Base-by-base conservation (phyloP, 2,888 invertebrate species). In the Anorthoa munda region DNA sequence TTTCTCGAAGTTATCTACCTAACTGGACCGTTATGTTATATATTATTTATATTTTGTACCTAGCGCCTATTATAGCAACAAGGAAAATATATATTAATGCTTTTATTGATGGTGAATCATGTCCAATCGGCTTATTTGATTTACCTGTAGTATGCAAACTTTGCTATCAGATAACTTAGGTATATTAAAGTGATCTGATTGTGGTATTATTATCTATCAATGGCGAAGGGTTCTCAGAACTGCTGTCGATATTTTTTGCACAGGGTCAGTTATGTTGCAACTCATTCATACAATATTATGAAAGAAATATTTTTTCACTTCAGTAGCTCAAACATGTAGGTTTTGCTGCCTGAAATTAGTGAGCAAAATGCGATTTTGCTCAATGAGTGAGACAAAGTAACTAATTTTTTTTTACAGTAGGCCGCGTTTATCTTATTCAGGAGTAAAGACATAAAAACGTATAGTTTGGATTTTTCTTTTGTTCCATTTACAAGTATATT, bases 171-270 rank as follows among this genome's bases (percentile, higher is more conserved):
- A 77, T 77, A 72, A 58, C 53, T 39, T 26, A 39, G 13, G n/a
- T 15, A 13, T 63, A 56, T 21, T 48, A 69, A 69, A 51, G 46
- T 48, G 56, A 48, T 21, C 18, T 59, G 63, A 71, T 77, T 58
- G 39, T 59, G 63, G 48, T 39, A 58, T 53, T 48, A 58, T 76
- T 76, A 75, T 75, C 50, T 71, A 77, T 77, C 71, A 77, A 56
- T 13, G 50, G 60, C 45, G 31, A 15, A 61, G 46, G 11, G 50
- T 59, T 21, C 9, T 17, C 26, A 56, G 55, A 51, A 69, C 23
- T 31, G 7, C 5, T n/a, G 4, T 9, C 13, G 15, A 46, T n/a
- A 11, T 5, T 53, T 60, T 67, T 21, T 59, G 58, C 51, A 53
- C 13, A 23, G 12, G 9, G 9, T 26, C 11, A 45, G 53, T 12